phyloP scores from a whole-genome alignment of 2,113 vertebrate species.

The Raphicerus campestris region DNA sequence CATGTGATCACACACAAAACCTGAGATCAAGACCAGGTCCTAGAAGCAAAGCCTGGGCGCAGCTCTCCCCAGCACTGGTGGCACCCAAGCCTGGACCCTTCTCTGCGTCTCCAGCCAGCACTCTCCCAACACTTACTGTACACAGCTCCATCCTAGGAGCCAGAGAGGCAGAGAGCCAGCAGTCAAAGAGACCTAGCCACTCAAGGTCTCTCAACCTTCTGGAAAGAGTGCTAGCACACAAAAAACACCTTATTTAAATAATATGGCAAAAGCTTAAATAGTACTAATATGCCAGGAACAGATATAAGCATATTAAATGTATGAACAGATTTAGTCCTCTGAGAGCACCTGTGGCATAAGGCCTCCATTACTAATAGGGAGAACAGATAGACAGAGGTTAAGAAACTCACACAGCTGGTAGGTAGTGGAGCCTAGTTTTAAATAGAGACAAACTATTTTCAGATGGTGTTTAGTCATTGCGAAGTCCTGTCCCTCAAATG shows the following conservation, averaged over 20 bases:
- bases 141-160: neutral
- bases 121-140: neutral
- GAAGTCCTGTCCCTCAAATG: neutral
- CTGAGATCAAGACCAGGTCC: neutral
- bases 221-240: neutral
- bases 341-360: neutral
- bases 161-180: neutral
- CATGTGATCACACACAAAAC: rapidly evolving
- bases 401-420: neutral
- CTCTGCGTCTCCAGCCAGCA: neutral
- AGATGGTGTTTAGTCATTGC: neutral
- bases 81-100: neutral
- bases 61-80: neutral
- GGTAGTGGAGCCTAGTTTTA: neutral
- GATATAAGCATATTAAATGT: neutral
- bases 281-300: neutral
- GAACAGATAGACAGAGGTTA: neutral
- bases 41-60: neutral
- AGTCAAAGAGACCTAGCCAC: neutral
- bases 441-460: neutral
- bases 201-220: neutral
- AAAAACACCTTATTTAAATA: neutral
- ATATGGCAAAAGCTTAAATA: neutral
- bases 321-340: neutral
- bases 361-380: neutral